A percentile compares a stretch with the other conserved stretches of the same genome.
Conservation (phyloP, 1,140 invertebrate species). For the Ganaspis sp. region DNA sequence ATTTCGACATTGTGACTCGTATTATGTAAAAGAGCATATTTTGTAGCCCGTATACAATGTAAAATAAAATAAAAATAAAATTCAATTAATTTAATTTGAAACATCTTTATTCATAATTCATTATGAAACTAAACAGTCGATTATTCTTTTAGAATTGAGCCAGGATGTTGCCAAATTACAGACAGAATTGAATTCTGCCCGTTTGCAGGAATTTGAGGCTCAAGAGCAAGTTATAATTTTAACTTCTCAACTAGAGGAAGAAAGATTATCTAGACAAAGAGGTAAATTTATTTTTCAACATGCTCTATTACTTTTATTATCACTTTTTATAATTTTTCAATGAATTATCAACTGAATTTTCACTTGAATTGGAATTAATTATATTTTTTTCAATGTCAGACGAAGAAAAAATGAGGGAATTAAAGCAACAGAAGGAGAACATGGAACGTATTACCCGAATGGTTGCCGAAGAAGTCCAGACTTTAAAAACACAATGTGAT, state of each 20-base stretch:
- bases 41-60: too few relatives aligned
- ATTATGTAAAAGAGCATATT: too few relatives aligned
- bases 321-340: background rate
- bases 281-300: conserved; percentile 55
- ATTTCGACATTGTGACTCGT: too few relatives aligned
- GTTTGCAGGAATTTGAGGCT: conserved; percentile 83
- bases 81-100: too few relatives aligned
- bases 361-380: background rate
- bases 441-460: conserved; percentile 81
- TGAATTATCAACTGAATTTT: background rate
- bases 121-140: background rate
- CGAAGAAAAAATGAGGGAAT: conserved; percentile 70
- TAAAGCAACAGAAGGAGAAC: conserved; percentile 78
- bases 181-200: conserved; percentile 80
- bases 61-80: too few relatives aligned
- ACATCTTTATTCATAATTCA: too few relatives aligned
- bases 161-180: conserved; percentile 81
- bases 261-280: conserved; percentile 73
- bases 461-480: conserved; percentile 80
- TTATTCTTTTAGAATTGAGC: conserved; percentile 76
- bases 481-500: conserved; percentile 79
- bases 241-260: conserved; percentile 78
- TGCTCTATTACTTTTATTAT: background rate
- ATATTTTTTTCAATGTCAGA: conserved; percentile 45
- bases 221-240: conserved; percentile 78